Conservation (phyloP, 1,140 invertebrate species). For the Eriosoma lanigerum region DNA sequence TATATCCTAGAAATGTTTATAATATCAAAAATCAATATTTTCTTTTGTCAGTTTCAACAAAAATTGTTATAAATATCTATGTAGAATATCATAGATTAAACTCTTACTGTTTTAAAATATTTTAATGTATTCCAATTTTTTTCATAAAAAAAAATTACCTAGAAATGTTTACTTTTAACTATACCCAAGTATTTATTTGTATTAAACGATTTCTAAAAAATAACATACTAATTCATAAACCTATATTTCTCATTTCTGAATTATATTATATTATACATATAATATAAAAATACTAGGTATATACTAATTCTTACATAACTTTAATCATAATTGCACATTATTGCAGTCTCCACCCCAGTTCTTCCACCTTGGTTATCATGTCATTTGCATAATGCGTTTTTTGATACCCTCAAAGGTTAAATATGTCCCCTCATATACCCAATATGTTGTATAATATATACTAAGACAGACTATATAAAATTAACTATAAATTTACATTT, state of each 20-base stretch:
- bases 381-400: slow-evolving; percentile 10
- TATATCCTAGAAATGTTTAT: not conserved
- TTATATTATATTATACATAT: no score
- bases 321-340: slow-evolving; percentile 31
- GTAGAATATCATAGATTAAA: not conserved
- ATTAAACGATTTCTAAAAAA: slow-evolving; percentile 24
- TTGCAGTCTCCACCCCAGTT: not conserved
- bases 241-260: slow-evolving; percentile 18
- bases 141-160: not conserved
- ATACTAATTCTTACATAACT: slow-evolving; percentile 38
- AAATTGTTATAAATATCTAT: not conserved
- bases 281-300: no score
- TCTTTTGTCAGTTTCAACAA: not conserved
- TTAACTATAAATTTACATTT: no score
- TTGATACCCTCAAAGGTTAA: not conserved
- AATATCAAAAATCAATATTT: slow-evolving; percentile 13
- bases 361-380: not conserved
- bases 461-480: no score
- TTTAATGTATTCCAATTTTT: not conserved
- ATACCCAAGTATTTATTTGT: not conserved
- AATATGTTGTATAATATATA: no score
- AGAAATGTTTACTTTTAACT: no score
- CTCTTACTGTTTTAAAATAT: not conserved
- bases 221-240: not conserved
- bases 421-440: not conserved